Evolutionary conservation across 2,888 invertebrate genomes (phyloP).

Genomic region (Metellina segmentata): DNA sequence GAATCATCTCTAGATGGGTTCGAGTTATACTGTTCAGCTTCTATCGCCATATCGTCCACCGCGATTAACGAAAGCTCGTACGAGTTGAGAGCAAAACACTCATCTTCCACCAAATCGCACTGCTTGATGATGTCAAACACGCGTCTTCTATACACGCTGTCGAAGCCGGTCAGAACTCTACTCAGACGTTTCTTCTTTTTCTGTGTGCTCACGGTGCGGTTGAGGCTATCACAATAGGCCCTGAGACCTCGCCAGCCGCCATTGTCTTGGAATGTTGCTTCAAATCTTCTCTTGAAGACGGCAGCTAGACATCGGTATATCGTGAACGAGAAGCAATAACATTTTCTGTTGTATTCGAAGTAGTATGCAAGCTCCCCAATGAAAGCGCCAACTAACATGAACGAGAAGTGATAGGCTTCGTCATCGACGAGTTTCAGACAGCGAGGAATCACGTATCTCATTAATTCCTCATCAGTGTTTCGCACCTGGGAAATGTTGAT

Average conservation of each 20-base stretch:
- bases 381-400: background rate
- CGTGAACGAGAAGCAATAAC: background rate
- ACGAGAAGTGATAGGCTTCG: background rate
- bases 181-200: background rate
- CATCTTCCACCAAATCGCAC: background rate
- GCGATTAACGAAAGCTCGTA: background rate
- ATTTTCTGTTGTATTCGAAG: background rate
- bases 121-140: background rate
- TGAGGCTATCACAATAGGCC: background rate
- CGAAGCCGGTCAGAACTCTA: background rate
- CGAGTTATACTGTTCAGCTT: no score
- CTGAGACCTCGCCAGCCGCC: background rate
- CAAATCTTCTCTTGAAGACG: background rate
- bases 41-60: no score
- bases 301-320: background rate
- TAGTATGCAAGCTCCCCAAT: background rate
- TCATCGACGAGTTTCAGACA: background rate
- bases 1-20: no score
- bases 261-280: background rate
- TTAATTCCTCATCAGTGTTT: background rate
- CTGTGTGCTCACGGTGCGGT: background rate
- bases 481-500: background rate
- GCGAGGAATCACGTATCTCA: background rate
- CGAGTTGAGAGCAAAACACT: background rate
- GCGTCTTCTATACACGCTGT: no score